Conservation (phyloP, 1,140 invertebrate genomes). For the Pollicipes pollicipes region DNA sequence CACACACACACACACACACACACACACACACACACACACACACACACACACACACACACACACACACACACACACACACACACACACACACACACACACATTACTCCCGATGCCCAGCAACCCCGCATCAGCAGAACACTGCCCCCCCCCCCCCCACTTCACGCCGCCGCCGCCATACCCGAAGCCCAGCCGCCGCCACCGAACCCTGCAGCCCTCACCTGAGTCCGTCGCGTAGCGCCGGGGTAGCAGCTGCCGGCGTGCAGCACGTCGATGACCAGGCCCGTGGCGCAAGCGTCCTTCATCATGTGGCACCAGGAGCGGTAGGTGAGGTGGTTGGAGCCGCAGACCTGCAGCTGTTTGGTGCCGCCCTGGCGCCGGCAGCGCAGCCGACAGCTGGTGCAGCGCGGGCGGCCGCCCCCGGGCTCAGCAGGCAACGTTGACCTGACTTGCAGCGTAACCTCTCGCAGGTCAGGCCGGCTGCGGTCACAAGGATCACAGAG, state of each 20-base stretch:
- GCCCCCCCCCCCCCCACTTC: too few species aligned
- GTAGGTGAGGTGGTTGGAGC: constrained; percentile 63
- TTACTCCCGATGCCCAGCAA: too few species aligned
- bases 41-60: too few species aligned
- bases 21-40: too few species aligned
- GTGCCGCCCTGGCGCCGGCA: background rate
- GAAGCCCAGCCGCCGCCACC: too few species aligned
- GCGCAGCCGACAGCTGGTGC: background rate
- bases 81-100: too few species aligned
- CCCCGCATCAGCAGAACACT: too few species aligned
- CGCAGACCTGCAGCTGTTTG: constrained; percentile 38
- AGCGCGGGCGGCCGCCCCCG: background rate
- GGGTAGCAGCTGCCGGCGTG: constrained; percentile 43
- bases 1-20: too few species aligned
- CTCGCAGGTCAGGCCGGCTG: background rate
- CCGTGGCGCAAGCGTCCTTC: constrained; percentile 59
- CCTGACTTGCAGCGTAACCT: background rate
- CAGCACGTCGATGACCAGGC: constrained; percentile 54
- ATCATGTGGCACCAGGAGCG: constrained; percentile 72
- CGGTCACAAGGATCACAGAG: background rate
- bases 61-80: too few species aligned
- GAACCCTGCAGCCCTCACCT: background rate
- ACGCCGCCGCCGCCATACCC: too few species aligned
- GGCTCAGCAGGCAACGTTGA: background rate
- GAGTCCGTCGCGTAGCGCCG: background rate